These are phyloP conservation scores for Leptinotarsa peninsularis DNA, from an alignment of 2,888 invertebrate species.

Conservation along the genomic window DNA sequence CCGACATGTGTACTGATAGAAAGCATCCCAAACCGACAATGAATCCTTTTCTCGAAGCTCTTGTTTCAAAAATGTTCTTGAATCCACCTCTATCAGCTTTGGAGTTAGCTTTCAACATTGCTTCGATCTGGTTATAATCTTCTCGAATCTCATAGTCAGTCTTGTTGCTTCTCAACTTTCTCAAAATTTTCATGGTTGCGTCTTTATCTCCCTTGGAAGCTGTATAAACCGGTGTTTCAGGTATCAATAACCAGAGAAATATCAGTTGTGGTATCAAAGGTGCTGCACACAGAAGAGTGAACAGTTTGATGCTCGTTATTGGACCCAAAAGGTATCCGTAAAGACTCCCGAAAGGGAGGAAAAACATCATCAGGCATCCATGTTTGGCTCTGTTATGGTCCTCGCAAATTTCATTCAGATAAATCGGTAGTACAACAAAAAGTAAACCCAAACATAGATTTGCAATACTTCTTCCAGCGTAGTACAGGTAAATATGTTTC, in stretches of 20 bases:
- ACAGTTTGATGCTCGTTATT: slow-evolving; percentile 25
- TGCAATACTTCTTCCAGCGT: slow-evolving; percentile 64
- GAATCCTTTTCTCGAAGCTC: slow-evolving; percentile 24
- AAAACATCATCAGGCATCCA: slow-evolving; percentile 60
- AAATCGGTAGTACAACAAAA: slow-evolving; percentile 78
- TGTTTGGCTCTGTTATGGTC: slow-evolving; percentile 75
- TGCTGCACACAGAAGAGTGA: slow-evolving; percentile 31
- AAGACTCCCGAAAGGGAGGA: slow-evolving; percentile 34
- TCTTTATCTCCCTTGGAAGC: background rate
- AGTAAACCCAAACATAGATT: slow-evolving; percentile 1
- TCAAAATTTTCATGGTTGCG: background rate
- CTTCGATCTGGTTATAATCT: slow-evolving; percentile 62
- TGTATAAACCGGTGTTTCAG: slow-evolving; percentile 44
- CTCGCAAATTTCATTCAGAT: slow-evolving; percentile 76
- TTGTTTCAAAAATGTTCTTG: background rate
- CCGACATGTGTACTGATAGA: slow-evolving; percentile 14
- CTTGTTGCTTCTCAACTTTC: background rate
- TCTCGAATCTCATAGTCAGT: background rate
- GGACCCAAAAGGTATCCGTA: slow-evolving; percentile 42
- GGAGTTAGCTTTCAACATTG: slow-evolving; percentile 70
- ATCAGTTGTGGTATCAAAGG: slow-evolving; percentile 37
- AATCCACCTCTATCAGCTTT: background rate
- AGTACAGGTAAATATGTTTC: slow-evolving; percentile 51
- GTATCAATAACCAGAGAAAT: slow-evolving; percentile 23
- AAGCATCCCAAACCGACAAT: slow-evolving; percentile 22